A percentile compares a stretch with the other conserved stretches of the same genome.
Evolutionary conservation across 1,140 invertebrate species (phyloP).

Genomic region (Drosophila ogumai): DNA sequence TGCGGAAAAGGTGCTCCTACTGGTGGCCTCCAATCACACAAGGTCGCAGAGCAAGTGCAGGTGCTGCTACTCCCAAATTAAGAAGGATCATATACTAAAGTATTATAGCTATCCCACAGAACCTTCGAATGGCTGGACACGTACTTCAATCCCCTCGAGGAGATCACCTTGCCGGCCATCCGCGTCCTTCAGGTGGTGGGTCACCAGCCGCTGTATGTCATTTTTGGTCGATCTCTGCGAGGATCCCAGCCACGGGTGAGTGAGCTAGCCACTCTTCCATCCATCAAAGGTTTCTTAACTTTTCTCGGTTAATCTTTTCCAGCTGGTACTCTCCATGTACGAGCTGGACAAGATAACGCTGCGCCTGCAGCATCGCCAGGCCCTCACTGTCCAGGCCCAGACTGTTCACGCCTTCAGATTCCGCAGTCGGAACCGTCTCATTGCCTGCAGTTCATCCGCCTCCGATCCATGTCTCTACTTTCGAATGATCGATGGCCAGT

Average conservation of each 20-base stretch:
- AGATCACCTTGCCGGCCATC: conserved; percentile 61
- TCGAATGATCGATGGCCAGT: conserved; percentile 71
- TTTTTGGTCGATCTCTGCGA: conserved; percentile 57
- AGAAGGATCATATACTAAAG: background rate
- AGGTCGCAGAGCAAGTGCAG: conserved; percentile 51
- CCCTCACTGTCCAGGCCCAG: conserved; percentile 57
- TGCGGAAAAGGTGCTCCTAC: conserved; percentile 60
- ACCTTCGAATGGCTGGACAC: conserved; percentile 77
- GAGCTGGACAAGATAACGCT: conserved; percentile 42
- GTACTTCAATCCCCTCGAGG: conserved; percentile 75
- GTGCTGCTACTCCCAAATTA: conserved; percentile 14
- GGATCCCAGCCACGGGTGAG: conserved; percentile 61
- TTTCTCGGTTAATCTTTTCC: background rate
- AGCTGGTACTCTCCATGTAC: conserved; percentile 66
- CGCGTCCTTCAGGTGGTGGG: conserved; percentile 63
- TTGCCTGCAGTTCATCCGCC: conserved; percentile 50
- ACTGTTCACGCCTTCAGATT: conserved; percentile 52
- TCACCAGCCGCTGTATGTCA: conserved; percentile 50
- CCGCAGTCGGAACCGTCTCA: conserved; percentile 59
- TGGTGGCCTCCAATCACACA: conserved; percentile 58
- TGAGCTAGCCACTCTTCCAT: accelerated
- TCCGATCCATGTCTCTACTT: conserved; percentile 47
- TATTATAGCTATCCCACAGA: conserved; percentile 21
- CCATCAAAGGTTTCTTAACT: too few relatives aligned
- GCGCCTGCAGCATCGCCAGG: conserved; percentile 55